Conservation (phyloP, 1,140 invertebrate genomes). For the Drosophila pandora region DNA sequence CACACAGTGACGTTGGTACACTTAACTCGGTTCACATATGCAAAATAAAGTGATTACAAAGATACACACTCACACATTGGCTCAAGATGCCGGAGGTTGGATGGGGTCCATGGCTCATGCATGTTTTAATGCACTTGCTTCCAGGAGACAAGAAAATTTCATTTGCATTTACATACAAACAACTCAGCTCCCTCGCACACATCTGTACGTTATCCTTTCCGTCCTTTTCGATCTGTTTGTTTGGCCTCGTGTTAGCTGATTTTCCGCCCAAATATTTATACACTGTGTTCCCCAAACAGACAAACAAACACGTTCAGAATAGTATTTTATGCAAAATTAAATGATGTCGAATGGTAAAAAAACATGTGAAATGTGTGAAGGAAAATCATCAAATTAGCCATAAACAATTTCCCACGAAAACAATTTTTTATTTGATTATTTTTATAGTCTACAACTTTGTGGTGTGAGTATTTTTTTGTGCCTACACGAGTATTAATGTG, state of each 20-base stretch:
- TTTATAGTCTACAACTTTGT: background rate
- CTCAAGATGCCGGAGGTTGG: conserved; percentile 25
- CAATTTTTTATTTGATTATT: background rate
- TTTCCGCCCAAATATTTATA: conserved; percentile 61
- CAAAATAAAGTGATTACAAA: conserved; percentile 80
- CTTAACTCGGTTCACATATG: conserved; percentile 72
- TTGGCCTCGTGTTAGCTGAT: conserved; percentile 33
- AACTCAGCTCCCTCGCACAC: background rate
- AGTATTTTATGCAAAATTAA: conserved; percentile 59
- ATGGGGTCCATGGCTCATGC: conserved; percentile 43
- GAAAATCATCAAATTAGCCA: background rate
- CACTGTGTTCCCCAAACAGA: conserved; percentile 16
- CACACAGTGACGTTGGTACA: conserved; percentile 39
- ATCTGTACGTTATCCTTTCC: background rate
- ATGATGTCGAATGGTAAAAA: conserved; percentile 18
- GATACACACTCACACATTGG: conserved; percentile 43
- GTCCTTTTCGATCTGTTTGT: conserved; percentile 57
- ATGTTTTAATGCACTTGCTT: conserved; percentile 69
- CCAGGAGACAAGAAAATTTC: conserved; percentile 59
- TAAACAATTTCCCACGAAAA: background rate
- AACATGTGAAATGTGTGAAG: conserved; percentile 6
- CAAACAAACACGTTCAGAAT: background rate
- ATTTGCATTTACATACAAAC: conserved; percentile 62
- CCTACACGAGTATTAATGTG: background rate
- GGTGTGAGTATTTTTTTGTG: background rate